These are phyloP conservation scores for Teinopalpus imperialis DNA, from an alignment of 2,888 invertebrate genomes.

Conservation along the genomic window DNA sequence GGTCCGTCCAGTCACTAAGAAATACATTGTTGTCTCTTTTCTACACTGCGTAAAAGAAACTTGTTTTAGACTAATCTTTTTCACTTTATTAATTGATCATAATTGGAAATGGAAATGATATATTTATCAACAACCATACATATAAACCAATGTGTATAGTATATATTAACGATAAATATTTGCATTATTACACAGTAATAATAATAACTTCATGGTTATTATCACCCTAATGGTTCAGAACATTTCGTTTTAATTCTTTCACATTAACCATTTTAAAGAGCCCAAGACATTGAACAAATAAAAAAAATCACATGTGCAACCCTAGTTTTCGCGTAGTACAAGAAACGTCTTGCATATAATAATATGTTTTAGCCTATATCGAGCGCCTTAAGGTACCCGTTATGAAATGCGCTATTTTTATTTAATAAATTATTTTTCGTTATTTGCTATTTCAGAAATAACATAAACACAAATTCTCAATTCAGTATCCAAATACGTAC, in stretches of 20 bases:
- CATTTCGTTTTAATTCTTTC: too few species aligned
- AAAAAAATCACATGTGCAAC: constrained; percentile 47
- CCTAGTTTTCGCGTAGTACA: constrained; percentile 77
- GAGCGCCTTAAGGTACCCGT: constrained; percentile 65
- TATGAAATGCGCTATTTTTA: constrained; percentile 43
- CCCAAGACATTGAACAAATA: too few species aligned
- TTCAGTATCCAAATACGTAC: too few species aligned
- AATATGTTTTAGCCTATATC: constrained; percentile 82
- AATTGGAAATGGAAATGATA: too few species aligned
- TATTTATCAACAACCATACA: too few species aligned
- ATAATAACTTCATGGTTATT: too few species aligned
- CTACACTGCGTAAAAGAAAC: constrained; percentile 16
- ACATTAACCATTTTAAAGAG: too few species aligned
- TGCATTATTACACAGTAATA: too few species aligned
- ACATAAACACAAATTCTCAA: too few species aligned
- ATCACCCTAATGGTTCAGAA: too few species aligned
- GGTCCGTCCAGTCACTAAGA: constrained; percentile 33
- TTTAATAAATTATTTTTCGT: constrained; percentile 26
- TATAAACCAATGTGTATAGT: too few species aligned
- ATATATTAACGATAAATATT: too few species aligned
- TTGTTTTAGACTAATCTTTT: constrained; percentile 25
- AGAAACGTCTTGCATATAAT: constrained; percentile 82
- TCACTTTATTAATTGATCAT: constrained; percentile 4
- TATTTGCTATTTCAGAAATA: constrained; percentile 16
- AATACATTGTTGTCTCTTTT: constrained; percentile 27